phyloP scores from a whole-genome alignment of 2,113 vertebrate genomes.

The Psilopsiagon aymara region DNA sequence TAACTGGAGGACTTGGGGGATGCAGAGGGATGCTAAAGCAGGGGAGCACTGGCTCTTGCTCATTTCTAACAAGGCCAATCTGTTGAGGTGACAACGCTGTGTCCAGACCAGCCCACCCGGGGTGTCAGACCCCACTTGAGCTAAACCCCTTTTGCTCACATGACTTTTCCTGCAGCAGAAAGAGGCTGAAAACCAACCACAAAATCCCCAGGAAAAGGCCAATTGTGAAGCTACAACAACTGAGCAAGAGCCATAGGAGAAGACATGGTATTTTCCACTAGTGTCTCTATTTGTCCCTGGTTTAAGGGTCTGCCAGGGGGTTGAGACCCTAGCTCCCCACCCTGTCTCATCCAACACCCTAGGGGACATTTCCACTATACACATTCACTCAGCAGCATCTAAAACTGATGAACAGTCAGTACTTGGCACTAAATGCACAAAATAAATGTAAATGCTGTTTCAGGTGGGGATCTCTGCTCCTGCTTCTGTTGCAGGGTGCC shows the following conservation, averaged over 20 bases:
- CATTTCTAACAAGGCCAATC: neutral
- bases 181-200: neutral
- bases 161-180: neutral
- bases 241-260: accelerated
- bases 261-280: accelerated
- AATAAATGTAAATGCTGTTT: neutral
- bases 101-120: neutral
- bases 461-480: neutral
- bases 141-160: neutral
- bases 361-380: neutral
- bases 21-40: neutral
- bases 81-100: neutral
- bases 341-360: neutral
- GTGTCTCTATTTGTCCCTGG: neutral
- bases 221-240: neutral
- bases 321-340: neutral
- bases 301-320: neutral
- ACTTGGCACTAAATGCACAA: neutral
- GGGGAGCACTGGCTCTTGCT: neutral
- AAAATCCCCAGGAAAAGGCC: neutral
- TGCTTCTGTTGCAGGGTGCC: neutral
- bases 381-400: neutral
- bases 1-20: neutral
- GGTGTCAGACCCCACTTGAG: neutral
- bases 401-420: accelerated